A percentile compares a stretch with the other conserved stretches of the same genome.
These are phyloP conservation scores for Xiphorhynchus elegans DNA, from an alignment of 2,113 vertebrate species.

Conservation along the genomic window DNA sequence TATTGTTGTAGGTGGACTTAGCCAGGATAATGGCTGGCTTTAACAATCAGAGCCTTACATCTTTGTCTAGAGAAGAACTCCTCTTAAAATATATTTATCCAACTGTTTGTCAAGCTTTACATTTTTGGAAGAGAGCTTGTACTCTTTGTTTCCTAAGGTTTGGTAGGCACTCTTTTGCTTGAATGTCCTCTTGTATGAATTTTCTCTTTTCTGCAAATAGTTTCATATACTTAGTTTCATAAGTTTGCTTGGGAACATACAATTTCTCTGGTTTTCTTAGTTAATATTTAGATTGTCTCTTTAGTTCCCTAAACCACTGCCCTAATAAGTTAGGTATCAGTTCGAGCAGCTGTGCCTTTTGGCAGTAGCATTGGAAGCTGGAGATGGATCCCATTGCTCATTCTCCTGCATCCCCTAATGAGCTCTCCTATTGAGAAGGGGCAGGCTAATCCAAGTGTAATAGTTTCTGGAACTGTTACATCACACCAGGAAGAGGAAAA, in stretches of 20 bases:
- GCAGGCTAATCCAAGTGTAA: not conserved
- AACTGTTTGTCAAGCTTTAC: slow-evolving; percentile 9
- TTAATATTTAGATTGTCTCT: not conserved
- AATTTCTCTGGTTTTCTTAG: not conserved
- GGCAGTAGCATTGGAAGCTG: not conserved
- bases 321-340: not conserved
- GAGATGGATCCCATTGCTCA: not conserved
- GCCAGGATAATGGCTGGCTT: slow-evolving; percentile 23
- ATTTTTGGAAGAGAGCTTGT: not conserved
- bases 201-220: not conserved
- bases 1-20: slow-evolving; percentile 41
- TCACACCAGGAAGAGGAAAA: not conserved
- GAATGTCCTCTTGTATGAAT: not conserved
- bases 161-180: not conserved
- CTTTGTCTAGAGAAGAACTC: slow-evolving; percentile 20
- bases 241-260: not conserved
- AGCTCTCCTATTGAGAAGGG: not conserved
- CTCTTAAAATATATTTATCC: not conserved
- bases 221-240: not conserved
- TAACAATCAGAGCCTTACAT: slow-evolving; percentile 11
- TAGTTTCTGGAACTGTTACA: not conserved
- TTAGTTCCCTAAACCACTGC: not conserved
- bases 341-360: not conserved
- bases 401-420: not conserved
- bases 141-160: not conserved